Conservation (phyloP, 2,888 invertebrate species). For the Hirtodrosophila cameraria region DNA sequence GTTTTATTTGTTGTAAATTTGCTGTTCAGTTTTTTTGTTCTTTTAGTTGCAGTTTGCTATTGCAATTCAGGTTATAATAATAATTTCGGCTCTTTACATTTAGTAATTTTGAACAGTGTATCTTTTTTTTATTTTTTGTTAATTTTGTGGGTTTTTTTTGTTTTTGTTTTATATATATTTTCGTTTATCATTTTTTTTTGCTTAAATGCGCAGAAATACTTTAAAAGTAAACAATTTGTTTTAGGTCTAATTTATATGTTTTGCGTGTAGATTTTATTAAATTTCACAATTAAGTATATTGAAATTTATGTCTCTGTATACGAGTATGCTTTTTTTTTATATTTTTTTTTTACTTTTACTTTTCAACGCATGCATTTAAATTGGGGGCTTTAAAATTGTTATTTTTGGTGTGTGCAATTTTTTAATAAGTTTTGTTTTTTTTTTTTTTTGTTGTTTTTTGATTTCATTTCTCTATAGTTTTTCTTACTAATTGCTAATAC, state of each 20-base stretch:
- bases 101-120: conserved; percentile 22
- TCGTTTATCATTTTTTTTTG: conserved; percentile 54
- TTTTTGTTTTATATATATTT: conserved; percentile 18
- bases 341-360: no score
- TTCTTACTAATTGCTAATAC: conserved; percentile 38
- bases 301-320: conserved; percentile 49
- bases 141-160: no score
- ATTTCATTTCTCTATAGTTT: conserved; percentile 44
- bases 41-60: conserved; percentile 21
- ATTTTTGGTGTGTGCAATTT: conserved; percentile 41
- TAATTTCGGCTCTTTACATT: conserved; percentile 39
- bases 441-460: conserved; percentile 42
- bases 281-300: conserved; percentile 57
- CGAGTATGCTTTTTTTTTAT: conserved; percentile 27
- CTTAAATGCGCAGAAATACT: conserved; percentile 77
- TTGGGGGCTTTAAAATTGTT: conserved; percentile 40
- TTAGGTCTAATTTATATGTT: conserved; percentile 38
- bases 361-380: conserved; percentile 60
- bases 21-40: conserved; percentile 29
- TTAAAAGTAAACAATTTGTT: conserved; percentile 65
- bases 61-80: conserved; percentile 36
- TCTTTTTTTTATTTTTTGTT: no score
- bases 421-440: conserved; percentile 48
- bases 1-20: conserved; percentile 24
- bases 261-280: conserved; percentile 30